Percentiles rank a stretch among this genome's conserved stretches.
phyloP scores from a whole-genome alignment of 1,140 invertebrate species.

The Helicoverpa armigera region DNA sequence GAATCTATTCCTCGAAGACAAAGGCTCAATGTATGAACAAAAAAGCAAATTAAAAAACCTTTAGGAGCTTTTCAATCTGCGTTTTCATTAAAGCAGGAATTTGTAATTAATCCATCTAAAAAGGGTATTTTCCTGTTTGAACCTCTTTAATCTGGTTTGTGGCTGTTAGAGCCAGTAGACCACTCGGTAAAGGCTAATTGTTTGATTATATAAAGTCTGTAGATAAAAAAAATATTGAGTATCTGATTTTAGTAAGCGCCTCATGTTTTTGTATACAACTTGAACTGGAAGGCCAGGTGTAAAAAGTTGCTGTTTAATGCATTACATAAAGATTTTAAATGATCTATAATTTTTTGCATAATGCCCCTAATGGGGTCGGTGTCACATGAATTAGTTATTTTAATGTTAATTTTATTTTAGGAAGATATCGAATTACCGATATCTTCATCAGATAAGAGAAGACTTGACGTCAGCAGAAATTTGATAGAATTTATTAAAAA shows the following conservation, averaged over 20 bases:
- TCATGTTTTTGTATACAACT: background rate
- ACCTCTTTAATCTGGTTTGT: slow-evolving; percentile 44
- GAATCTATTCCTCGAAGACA: slow-evolving; percentile 39
- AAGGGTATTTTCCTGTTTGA: slow-evolving; percentile 44
- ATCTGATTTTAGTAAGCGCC: background rate
- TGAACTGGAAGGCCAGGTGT: slow-evolving; percentile 12
- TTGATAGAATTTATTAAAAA: too few species aligned
- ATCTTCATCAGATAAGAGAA: background rate
- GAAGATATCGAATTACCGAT: slow-evolving; percentile 13
- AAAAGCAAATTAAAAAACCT: slow-evolving; percentile 56
- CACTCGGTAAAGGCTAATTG: slow-evolving; percentile 2
- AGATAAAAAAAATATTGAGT: background rate
- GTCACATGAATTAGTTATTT: slow-evolving; percentile 14
- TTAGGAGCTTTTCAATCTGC: slow-evolving; percentile 40
- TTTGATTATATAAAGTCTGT: background rate
- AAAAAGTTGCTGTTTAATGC: background rate
- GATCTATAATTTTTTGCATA: background rate
- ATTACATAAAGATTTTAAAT: slow-evolving; percentile 1
- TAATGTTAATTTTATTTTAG: background rate
- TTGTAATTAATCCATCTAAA: slow-evolving; percentile 57
- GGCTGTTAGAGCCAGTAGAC: slow-evolving; percentile 1
- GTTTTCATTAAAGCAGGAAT: slow-evolving; percentile 53
- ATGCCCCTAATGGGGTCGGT: slow-evolving; percentile 3
- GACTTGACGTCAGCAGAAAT: background rate
- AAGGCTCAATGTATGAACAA: slow-evolving; percentile 49